Evolutionary conservation across 2,888 invertebrate species (phyloP).

Genomic region (Microplitis manilae): DNA sequence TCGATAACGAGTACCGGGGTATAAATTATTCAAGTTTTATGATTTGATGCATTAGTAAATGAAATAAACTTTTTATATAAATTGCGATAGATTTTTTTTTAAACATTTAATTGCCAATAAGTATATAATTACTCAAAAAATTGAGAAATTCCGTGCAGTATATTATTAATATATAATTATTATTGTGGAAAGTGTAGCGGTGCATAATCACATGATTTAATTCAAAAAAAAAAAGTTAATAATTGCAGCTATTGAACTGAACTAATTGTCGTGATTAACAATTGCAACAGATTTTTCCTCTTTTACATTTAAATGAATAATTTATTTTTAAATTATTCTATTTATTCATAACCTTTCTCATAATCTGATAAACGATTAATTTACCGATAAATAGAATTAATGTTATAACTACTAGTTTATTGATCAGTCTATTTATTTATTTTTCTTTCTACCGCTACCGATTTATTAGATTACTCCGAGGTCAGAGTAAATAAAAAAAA

Average conservation of each 20-base stretch:
- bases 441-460: background rate
- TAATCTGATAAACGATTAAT: background rate
- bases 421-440: background rate
- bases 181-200: background rate
- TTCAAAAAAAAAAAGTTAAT: background rate
- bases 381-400: background rate
- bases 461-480: background rate
- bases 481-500: background rate
- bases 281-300: background rate
- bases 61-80: background rate
- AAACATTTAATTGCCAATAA: background rate
- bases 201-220: background rate
- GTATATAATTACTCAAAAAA: background rate
- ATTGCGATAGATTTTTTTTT: background rate
- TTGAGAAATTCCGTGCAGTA: background rate
- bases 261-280: background rate
- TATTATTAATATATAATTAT: background rate
- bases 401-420: background rate
- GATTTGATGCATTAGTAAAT: background rate
- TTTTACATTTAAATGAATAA: background rate
- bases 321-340: background rate
- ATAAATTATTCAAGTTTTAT: background rate
- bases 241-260: background rate
- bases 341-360: background rate
- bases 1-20: constrained; percentile 4